These are phyloP conservation scores for Unio pictorum DNA, from an alignment of 2,888 invertebrate genomes.

Conservation along the genomic window DNA sequence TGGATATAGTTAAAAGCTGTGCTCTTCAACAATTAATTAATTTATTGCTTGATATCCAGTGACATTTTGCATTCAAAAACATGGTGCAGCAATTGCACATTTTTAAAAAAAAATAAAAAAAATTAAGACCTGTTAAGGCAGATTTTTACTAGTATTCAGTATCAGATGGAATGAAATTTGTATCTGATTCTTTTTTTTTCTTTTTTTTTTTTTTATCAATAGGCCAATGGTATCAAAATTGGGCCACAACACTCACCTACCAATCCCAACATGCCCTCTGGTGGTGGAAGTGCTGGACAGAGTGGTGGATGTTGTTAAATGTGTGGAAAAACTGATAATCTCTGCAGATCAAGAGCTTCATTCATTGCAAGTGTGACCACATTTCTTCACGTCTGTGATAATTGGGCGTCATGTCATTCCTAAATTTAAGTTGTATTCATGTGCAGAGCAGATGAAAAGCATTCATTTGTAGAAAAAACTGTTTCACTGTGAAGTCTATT, in stretches of 20 bases:
- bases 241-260: constrained; percentile 98
- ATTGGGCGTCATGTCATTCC: no score
- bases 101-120: neutral
- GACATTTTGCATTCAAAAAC: neutral
- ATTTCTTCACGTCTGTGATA: no score
- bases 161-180: neutral
- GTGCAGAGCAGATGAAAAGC: no score
- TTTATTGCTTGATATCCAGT: no score
- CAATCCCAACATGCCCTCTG: constrained; percentile 84
- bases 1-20: neutral
- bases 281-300: constrained; percentile 85
- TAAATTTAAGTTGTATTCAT: no score
- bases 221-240: constrained; percentile 99
- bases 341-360: no score
- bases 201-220: constrained; percentile 67
- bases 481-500: no score
- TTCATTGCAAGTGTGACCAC: no score
- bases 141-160: neutral
- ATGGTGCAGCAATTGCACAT: no score
- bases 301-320: constrained; percentile 87
- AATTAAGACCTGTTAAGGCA: neutral
- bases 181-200: constrained; percentile 5
- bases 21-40: neutral
- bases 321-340: neutral
- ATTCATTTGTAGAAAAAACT: no score